Conservation (phyloP, 2,113 vertebrate species). For the Erpornis zantholeuca region DNA sequence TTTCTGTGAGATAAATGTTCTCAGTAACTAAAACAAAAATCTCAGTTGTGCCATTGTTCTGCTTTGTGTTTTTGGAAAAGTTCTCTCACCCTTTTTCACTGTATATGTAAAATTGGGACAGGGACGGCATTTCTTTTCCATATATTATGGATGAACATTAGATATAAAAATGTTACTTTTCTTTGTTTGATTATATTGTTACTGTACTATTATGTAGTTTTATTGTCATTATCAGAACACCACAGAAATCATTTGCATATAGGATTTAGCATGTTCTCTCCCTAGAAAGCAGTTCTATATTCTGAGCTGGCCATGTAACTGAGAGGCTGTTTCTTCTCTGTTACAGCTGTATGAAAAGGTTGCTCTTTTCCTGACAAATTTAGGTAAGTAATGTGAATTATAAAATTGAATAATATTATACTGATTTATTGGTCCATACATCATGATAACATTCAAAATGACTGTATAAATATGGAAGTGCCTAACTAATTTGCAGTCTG, state of each 20-base stretch:
- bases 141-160: not conserved
- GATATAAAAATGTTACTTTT: not conserved
- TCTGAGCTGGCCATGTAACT: not conserved
- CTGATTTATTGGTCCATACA: not conserved
- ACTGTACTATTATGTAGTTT: not conserved
- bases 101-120: not conserved
- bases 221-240: not conserved
- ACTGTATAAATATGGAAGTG: not conserved
- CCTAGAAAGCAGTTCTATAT: not conserved
- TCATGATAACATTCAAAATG: not conserved
- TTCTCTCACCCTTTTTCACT: not conserved
- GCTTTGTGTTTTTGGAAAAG: not conserved
- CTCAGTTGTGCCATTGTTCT: not conserved
- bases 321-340: constrained; percentile 53
- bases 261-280: not conserved
- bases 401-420: not conserved
- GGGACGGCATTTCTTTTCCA: not conserved
- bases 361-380: constrained; percentile 90
- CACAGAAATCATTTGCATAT: not conserved
- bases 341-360: constrained; percentile 93
- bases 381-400: constrained; percentile 80
- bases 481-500: not conserved
- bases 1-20: not conserved
- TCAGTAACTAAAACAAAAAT: not conserved
- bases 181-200: not conserved